Conservation (phyloP, 35 echinoderm and acorn worm species). For the Acanthaster planci region DNA sequence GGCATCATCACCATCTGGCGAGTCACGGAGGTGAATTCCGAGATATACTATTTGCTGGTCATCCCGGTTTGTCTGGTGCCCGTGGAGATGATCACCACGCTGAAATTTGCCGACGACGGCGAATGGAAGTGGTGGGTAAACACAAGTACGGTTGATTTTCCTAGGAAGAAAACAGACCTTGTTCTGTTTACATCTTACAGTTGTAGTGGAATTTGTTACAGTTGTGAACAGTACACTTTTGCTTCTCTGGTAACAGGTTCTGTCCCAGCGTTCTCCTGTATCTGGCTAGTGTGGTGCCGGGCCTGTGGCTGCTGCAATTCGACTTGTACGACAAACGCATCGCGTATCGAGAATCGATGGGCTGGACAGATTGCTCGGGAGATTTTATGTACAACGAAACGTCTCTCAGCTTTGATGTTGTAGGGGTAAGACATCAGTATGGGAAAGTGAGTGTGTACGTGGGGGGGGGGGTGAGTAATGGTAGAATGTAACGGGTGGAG, state of each 20-base stretch:
- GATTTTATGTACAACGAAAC: slow-evolving; percentile 52
- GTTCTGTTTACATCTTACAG: no score
- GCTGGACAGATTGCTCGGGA: slow-evolving; percentile 12
- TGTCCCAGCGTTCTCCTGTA: slow-evolving; percentile 91
- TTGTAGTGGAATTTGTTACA: no score
- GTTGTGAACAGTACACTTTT: no score
- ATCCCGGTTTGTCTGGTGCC: slow-evolving; percentile 21
- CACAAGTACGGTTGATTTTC: no score
- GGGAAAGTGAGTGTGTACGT: no score
- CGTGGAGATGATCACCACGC: slow-evolving; percentile 33
- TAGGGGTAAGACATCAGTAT: slow-evolving; percentile 46
- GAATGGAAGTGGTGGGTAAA: slow-evolving; percentile 63
- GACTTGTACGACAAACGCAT: slow-evolving; percentile 60
- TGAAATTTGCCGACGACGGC: slow-evolving; percentile 15
- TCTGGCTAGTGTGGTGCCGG: slow-evolving; percentile 62
- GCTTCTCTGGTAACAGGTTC: no score
- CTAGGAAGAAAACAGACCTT: no score
- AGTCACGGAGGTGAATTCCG: slow-evolving; percentile 30
- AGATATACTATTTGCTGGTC: slow-evolving; percentile 24
- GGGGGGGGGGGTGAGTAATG: no score
- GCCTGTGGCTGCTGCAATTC: slow-evolving; percentile 82
- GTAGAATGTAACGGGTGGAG: no score
- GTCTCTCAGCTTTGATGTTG: slow-evolving; percentile 13
- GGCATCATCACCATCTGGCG: slow-evolving; percentile 45
- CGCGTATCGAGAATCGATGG: slow-evolving; percentile 22